Evolutionary conservation across 2,888 invertebrate genomes (phyloP), one percentile per base, ranked within the genome.

Genomic region (Agriopis leucophaearia): DNA sequence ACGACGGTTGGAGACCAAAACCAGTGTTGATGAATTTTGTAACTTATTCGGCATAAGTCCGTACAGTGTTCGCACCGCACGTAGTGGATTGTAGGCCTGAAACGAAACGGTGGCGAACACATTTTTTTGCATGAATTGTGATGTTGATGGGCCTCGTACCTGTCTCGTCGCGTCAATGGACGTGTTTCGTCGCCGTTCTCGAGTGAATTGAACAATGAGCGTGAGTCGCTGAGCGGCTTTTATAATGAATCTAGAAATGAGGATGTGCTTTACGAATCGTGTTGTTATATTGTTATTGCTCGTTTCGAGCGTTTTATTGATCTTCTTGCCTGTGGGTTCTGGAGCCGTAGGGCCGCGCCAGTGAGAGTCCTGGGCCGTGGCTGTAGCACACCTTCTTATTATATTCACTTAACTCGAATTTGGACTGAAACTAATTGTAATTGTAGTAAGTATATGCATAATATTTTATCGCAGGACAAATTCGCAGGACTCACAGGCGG

Each of bases 301-400:
- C 63, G 60, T 63, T 67, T 59, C 47, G 69, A 47, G 58, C 62
- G 64, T 52, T 50, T 52, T 44, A 48, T 56, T 45, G 63, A 48
- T 65, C 59, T 64, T 60, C 61, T 64, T 51, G 73, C 71, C 65
- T 72, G 74, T 72, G 72, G 42, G 74, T 60, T 59, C 71, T 69
- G 71, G 18, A 13, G 18, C 56, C 60, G 60, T 74, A 73, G 71
- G 70, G 76, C 80, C 42, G 81, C 82, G 73, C 82, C 82, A 81
- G 83, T 75, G 73, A 75, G 70, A 75, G 83, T 79, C 81, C 83
- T 83, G 82, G 81, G 72, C 70, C 72, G 78, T 78, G 76, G 78
- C 74, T 64, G 69, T 71, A 79, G 76, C 79, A 78, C 79, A 78
- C 75, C 75, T 27, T 27, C 75, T 73, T 64, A 64, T 72, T 80